These are phyloP conservation scores for Laothoe populi DNA, from an alignment of 2,888 invertebrate species.

Conservation along the genomic window DNA sequence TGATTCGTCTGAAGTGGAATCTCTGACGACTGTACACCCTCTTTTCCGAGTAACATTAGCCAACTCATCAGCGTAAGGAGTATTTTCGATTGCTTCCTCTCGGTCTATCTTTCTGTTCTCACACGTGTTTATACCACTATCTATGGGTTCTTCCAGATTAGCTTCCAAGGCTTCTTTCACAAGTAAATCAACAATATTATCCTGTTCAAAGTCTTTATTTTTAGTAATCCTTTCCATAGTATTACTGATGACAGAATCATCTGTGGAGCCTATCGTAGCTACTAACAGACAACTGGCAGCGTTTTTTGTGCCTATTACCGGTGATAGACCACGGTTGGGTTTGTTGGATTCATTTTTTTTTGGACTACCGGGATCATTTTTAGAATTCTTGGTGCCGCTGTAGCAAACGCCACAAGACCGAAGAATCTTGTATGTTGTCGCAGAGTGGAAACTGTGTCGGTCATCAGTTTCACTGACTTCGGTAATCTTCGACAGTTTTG, in stretches of 20 bases:
- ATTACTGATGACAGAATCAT: slow-evolving; percentile 60
- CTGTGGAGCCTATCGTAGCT: slow-evolving; percentile 57
- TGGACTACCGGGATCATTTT: slow-evolving; percentile 43
- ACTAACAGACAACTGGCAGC: slow-evolving; percentile 53
- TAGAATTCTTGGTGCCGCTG: slow-evolving; percentile 43
- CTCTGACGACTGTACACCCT: slow-evolving; percentile 43
- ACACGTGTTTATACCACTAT: slow-evolving; percentile 49
- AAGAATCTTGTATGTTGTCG: slow-evolving; percentile 42
- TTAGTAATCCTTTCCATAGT: slow-evolving; percentile 57
- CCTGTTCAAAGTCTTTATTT: slow-evolving; percentile 48
- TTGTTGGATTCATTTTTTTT: slow-evolving; percentile 29
- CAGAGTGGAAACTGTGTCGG: slow-evolving; percentile 39
- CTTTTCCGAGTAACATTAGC: slow-evolving; percentile 32
- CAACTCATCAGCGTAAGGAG: slow-evolving; percentile 38
- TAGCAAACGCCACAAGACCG: slow-evolving; percentile 47
- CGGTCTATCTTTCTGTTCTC: slow-evolving; percentile 44
- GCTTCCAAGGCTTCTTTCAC: slow-evolving; percentile 59
- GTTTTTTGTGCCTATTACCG: slow-evolving; percentile 46
- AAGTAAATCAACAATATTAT: slow-evolving; percentile 60
- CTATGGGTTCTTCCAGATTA: slow-evolving; percentile 37
- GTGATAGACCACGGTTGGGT: slow-evolving; percentile 36
- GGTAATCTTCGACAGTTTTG: slow-evolving; percentile 60
- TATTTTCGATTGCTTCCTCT: slow-evolving; percentile 47
- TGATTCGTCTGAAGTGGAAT: slow-evolving; percentile 63
- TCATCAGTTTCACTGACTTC: slow-evolving; percentile 63